phyloP scores from a whole-genome alignment of 1,140 invertebrate genomes.

The Parasteatoda tepidariorum region DNA sequence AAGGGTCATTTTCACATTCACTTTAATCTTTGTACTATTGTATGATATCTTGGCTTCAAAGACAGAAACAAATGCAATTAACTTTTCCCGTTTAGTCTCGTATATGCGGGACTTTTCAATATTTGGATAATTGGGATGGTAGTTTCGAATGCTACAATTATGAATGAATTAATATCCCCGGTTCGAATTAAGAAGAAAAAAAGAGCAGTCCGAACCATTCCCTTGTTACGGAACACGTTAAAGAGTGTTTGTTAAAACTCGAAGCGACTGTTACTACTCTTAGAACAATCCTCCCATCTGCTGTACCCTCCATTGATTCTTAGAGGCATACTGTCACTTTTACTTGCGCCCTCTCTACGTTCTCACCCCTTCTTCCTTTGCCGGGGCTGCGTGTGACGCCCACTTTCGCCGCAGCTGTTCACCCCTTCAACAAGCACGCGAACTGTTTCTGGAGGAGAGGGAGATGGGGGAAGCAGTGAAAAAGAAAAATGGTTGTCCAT shows the following conservation, averaged over 20 bases:
- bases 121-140: no score
- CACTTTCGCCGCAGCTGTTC: constrained; percentile 10
- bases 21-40: no score
- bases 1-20: no score
- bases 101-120: no score
- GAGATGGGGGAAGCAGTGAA: background rate
- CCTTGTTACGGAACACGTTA: background rate
- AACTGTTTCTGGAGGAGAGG: background rate
- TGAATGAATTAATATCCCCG: no score
- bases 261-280: background rate
- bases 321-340: background rate
- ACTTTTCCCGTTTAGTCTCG: no score
- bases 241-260: background rate
- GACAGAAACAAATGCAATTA: no score
- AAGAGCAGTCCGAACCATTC: no score
- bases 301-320: background rate
- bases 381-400: background rate
- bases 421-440: background rate
- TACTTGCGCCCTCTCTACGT: no score
- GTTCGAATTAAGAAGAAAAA: no score
- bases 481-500: background rate
- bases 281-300: background rate
- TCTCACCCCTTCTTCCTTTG: background rate
- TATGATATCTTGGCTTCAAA: no score
- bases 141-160: no score